Base-by-base conservation (phyloP, 2,113 vertebrate species). In the Cyanoramphus novaezelandiae region DNA sequence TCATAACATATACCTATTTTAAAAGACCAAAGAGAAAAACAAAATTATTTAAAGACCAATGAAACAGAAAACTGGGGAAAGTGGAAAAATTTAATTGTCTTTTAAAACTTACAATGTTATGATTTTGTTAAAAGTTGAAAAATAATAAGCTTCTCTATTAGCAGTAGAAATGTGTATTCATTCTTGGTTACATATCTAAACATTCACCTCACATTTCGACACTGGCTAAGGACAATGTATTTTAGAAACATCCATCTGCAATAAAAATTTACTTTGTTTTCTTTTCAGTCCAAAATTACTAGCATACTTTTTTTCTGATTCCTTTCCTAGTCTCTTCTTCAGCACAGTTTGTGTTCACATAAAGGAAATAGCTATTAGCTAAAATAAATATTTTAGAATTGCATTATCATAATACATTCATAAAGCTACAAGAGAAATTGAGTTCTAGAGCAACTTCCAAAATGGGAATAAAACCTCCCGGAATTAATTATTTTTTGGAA, bases 351-450 rank as follows among this genome's bases (percentile, higher is more conserved):
- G 20, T 20, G 46, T 74, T 90, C 74, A 88, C 33, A 21, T 83
- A 80, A 84, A 88, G 80, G 76, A 90, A 93, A 92, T 57, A 88
- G 16, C 13, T 78, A 69, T 93, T 93, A 92, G 43, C 47, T 83
- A 92, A 90, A 94, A 95, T 88, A 94, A 94, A 84, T 93, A 92
- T 71, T 93, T 95, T 79, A 86, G 37, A 91, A 86, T 71, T 78
- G 8, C 12, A 72, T 91, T 94, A 69, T 86, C 62, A 75, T 85
- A 87, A 87, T 71, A 17, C 24, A 33, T 79, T 90, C 78, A 87
- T 44, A 87, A 84, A 72, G 33, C 7, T 87, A 79, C 17, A 44
- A 65, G 67, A 87, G 59, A 49, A 84, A 65, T 4, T 89, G 62
- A 78, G 62, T 72, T 90, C 63, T 80, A 77, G 67, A 94, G 16